Percentiles rank a stretch among this genome's conserved stretches.
Conservation (phyloP, 1,140 invertebrate species). For the Drosophila hydei region DNA sequence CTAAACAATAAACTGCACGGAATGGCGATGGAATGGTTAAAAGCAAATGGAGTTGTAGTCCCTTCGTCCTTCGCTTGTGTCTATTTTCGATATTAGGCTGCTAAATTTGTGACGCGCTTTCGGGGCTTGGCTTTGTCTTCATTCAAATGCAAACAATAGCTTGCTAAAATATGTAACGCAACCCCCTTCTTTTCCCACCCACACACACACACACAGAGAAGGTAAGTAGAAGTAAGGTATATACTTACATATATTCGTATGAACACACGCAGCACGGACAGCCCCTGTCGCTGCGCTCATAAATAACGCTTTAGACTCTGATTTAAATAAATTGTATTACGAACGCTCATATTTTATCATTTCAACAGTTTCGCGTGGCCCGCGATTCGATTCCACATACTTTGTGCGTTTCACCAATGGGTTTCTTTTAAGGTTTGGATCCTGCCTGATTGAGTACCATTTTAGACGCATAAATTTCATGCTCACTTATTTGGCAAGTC, state of each 20-base stretch:
- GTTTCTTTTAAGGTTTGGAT: constrained; percentile 13
- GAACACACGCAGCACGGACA: constrained; percentile 17
- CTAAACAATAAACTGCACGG: constrained; percentile 72
- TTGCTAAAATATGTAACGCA: constrained; percentile 48
- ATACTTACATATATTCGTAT: background rate
- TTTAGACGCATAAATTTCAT: constrained; percentile 55
- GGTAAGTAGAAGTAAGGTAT: constrained; percentile 3
- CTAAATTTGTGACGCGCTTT: constrained; percentile 76
- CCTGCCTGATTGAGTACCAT: constrained; percentile 58
- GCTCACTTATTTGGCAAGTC: constrained; percentile 7
- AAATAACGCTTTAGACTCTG: constrained; percentile 82
- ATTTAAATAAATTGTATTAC: constrained; percentile 82
- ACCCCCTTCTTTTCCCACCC: constrained; percentile 1
- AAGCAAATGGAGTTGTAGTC: constrained; percentile 76
- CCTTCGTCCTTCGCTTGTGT: constrained; percentile 33
- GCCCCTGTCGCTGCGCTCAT: constrained; percentile 53
- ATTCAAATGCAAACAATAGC: constrained; percentile 78
- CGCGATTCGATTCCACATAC: constrained; percentile 53
- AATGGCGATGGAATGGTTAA: constrained; percentile 51
- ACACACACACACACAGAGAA: constrained; percentile 11
- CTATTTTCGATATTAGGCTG: constrained; percentile 65
- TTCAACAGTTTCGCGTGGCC: constrained; percentile 56
- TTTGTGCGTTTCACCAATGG: constrained; percentile 23
- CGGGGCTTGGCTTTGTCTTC: constrained; percentile 78
- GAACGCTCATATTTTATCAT: constrained; percentile 79